Evolutionary conservation across 64 coral and sea anemone genomes (phyloP), one percentile per base, ranked within the genome.

Genomic region (Exaiptasia diaphana): DNA sequence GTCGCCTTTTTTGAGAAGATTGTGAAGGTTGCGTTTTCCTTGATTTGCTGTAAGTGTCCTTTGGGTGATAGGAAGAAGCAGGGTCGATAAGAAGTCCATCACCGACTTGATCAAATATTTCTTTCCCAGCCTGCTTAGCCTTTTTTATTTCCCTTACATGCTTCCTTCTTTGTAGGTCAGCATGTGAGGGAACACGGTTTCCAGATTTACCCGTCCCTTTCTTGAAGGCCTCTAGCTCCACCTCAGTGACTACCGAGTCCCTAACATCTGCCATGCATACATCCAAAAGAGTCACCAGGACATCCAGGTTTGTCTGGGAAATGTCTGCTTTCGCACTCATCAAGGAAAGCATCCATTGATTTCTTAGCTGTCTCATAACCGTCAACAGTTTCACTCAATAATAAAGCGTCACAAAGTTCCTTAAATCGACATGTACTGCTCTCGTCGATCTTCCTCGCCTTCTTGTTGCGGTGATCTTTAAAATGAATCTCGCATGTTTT

Each of bases 401-500:
- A 13, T 9, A 79, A 20, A 7, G 21, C 20, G 30, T 61, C 53
- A 35, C 76, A 79, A 57, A 79, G 32, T 55, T 21, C 35, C 23
- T 79, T 79, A 22, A 79, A 79, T 4, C 4, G 27, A 4, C 62
- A 31, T 59, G 10, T 29, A 44, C 76, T 79, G 22, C 62, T 34
- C 12, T 4, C 17, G 37, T 79, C 53, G 8, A 62, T 35, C 13
- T 71, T 77, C 63, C 38, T 68, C 7, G 53, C 50, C 55, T 58
- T 79, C 18, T 79, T 79, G 27, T 79, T 79, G 9, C 53, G 52
- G 13, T 79, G 76, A 21, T 79, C 74, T 30, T 56, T 77, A 50
- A 56, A 77, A 41, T 82, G 57, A 32, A 82, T 67, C 29, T 68
- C 78, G 26, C 78, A 82, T 1, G 59, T 41, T 41, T 80, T 80